Percentiles rank a stretch among this genome's conserved stretches.
Conservation (phyloP, 2,888 invertebrate species). For the Bedellia somnulentella region DNA sequence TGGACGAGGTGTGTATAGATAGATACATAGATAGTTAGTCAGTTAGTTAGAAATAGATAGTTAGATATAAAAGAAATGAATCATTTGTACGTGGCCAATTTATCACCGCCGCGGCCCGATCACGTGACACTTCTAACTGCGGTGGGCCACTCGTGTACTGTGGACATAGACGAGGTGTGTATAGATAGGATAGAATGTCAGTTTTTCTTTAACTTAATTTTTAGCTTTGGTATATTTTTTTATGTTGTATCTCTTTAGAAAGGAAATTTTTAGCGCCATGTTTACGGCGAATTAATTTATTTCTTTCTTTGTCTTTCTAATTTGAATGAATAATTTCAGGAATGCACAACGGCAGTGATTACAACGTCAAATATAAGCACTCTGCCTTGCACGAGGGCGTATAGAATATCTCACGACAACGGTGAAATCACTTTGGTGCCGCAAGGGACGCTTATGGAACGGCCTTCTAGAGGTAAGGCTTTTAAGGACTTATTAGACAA, state of each 20-base stretch:
- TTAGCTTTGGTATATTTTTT: too few relatives aligned
- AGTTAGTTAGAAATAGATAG: too few relatives aligned
- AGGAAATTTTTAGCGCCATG: too few relatives aligned
- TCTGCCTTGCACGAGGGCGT: constrained; percentile 78
- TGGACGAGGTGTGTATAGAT: constrained; percentile 65
- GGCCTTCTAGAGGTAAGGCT: constrained; percentile 21
- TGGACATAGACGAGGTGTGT: constrained; percentile 75
- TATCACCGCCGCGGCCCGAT: constrained; percentile 62
- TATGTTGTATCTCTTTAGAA: too few relatives aligned
- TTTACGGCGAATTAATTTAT: too few relatives aligned
- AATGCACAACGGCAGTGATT: constrained; percentile 78
- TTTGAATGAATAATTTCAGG: too few relatives aligned
- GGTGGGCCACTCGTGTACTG: constrained; percentile 82
- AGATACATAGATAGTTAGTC: too few relatives aligned
- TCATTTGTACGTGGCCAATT: constrained; percentile 85
- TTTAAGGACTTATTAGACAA: not conserved
- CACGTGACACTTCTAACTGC: constrained; percentile 76
- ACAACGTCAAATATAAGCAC: constrained; percentile 83
- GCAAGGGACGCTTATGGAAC: constrained; percentile 63
- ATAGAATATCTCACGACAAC: constrained; percentile 69
- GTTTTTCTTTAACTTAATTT: too few relatives aligned
- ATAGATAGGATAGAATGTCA: too few relatives aligned
- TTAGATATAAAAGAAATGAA: too few relatives aligned
- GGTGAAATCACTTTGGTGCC: constrained; percentile 85
- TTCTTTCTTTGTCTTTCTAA: too few relatives aligned